phyloP scores from a whole-genome alignment of 2,888 invertebrate genomes.

The Mesorhabditis belari region DNA sequence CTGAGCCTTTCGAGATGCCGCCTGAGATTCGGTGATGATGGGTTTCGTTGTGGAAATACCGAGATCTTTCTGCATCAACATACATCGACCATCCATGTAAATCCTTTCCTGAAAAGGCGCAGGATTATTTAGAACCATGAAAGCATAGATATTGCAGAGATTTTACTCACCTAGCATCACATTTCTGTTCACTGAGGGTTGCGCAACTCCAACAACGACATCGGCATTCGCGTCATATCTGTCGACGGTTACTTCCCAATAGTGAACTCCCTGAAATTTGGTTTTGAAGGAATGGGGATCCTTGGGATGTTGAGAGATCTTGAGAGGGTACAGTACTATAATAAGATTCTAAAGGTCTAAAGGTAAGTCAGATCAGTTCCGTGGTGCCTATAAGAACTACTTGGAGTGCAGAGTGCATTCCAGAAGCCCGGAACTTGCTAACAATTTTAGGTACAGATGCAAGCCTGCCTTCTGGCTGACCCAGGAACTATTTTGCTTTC shows the following conservation, averaged over 20 bases:
- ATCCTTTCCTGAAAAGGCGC: conserved; percentile 73
- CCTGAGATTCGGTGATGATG: conserved; percentile 71
- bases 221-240: conserved; percentile 91
- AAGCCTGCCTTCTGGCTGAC: too few relatives aligned
- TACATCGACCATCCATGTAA: conserved; percentile 97
- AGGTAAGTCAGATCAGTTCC: too few relatives aligned
- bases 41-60: conserved; percentile 92
- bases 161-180: conserved; percentile 78
- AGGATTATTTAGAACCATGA: not conserved
- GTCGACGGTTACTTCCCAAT: conserved; percentile 89
- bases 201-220: conserved; percentile 89
- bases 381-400: too few relatives aligned
- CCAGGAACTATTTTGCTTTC: too few relatives aligned
- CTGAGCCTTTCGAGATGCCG: conserved; percentile 52
- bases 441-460: too few relatives aligned
- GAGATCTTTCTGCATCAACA: conserved; percentile 84
- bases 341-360: too few relatives aligned
- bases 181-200: conserved; percentile 81
- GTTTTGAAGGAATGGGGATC: too few relatives aligned
- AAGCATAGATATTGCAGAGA: not conserved
- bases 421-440: too few relatives aligned
- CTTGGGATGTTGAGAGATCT: too few relatives aligned
- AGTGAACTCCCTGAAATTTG: conserved; percentile 74
- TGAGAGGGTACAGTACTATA: too few relatives aligned
- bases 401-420: too few relatives aligned